Conservation (phyloP, 2,797 vertebrate genomes). For the Cossypha niveicapilla region DNA sequence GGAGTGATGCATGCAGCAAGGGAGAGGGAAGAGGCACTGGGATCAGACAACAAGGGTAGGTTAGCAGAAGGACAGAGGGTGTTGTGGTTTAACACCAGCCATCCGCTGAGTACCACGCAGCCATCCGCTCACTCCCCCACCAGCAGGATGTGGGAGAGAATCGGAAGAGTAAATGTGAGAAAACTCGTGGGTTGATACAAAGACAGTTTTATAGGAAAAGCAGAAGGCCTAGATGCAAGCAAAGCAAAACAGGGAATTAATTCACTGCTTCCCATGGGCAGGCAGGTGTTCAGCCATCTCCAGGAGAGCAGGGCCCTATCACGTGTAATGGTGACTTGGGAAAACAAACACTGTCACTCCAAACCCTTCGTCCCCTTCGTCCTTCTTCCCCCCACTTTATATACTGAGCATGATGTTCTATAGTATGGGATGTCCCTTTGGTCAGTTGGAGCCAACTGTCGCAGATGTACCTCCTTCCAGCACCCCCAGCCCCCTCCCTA, state of each 20-base stretch:
- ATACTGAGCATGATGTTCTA: not conserved
- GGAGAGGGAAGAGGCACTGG: not conserved
- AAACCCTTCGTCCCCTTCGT: fast-evolving
- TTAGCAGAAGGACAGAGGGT: not conserved
- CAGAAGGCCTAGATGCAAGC: not conserved
- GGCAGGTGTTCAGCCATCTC: not conserved
- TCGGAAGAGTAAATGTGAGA: not conserved
- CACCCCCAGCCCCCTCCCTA: not conserved
- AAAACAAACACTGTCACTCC: not conserved
- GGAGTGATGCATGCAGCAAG: not conserved
- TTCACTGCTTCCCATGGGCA: not conserved
- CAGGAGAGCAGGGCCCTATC: not conserved
- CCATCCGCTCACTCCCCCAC: not conserved
- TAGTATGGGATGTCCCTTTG: not conserved
- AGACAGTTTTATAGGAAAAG: not conserved
- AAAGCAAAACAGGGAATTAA: not conserved
- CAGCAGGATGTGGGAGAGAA: not conserved
- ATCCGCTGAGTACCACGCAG: not conserved
- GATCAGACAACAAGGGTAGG: fast-evolving
- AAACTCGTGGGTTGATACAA: not conserved
- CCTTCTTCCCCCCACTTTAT: not conserved
- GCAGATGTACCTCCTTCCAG: not conserved
- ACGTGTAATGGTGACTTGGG: not conserved
- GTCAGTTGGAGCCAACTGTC: not conserved
- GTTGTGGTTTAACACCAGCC: not conserved